Conservation (phyloP, 2,113 vertebrate species). For the Pachycephala philippinensis region DNA sequence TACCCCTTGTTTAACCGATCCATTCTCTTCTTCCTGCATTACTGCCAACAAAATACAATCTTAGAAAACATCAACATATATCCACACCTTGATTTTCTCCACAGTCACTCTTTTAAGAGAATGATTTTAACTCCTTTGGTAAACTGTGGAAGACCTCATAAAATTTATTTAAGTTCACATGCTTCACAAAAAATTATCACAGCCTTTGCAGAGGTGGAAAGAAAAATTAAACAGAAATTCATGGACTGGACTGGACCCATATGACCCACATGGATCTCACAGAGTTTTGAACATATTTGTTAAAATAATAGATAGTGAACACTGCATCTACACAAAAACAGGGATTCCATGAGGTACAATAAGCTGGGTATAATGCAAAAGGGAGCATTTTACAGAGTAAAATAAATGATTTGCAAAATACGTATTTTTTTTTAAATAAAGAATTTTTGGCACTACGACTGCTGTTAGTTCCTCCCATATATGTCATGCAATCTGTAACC, state of each 20-base stretch:
- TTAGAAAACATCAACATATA: background rate
- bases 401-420: background rate
- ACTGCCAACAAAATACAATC: background rate
- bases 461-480: background rate
- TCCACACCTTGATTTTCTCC: background rate
- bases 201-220: background rate
- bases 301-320: background rate
- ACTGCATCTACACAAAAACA: background rate
- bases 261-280: background rate
- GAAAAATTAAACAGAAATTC: background rate
- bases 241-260: background rate
- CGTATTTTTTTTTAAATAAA: rapidly evolving
- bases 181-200: background rate
- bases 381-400: background rate
- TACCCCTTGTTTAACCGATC: background rate
- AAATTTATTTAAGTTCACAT: background rate
- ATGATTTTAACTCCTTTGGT: background rate
- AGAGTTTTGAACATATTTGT: background rate
- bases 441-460: background rate
- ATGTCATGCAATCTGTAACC: background rate
- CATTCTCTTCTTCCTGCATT: background rate
- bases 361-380: background rate
- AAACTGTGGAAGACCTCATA: background rate
- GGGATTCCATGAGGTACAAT: background rate
- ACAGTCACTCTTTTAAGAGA: background rate